Base-by-base conservation (phyloP, 2,113 vertebrate species). In the Rhinichthys klamathensis region DNA sequence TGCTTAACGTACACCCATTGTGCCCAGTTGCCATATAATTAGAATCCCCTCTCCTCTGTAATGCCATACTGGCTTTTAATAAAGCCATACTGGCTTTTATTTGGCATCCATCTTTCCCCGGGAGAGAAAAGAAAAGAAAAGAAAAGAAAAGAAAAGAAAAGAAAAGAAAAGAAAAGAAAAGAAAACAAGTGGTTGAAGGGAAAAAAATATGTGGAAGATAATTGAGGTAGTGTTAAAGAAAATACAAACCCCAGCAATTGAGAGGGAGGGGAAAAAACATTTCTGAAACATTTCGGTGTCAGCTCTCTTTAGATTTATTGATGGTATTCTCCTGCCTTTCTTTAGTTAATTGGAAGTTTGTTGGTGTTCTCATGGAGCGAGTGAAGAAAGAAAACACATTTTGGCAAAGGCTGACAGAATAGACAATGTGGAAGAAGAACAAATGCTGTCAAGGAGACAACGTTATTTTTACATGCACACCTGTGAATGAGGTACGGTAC, bases 321-420 rank as follows among this genome's bases (percentile, higher is more conserved):
- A 91, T 86, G 84, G 67, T 58, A 65, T 75, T 89, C 89, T 92
- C 84, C 83, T 85, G 54, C 72, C 87, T 89, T 87, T 91, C 88
- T 90, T 90, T 90, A 88, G 85, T 90, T 93, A 92, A 95, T 93
- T 94, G 91, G 91, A 90, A 88, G 84, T 89, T 74, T 87, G 87
- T 49, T 84, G 83, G 51, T 89, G 74, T 90, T 88, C 86, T 86
- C 89, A 54, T 58, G 69, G 54, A 56, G 27, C 63, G 35, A 76
- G 58, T 63, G 85, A 82, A 87, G 46, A 90, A 91, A 88, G 86
- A 90, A 92, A 91, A 91, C 88, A 90, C 84, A 92, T 91, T 90
- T 92, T 91, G 89, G 89, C 84, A 88, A 88, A 60, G 69, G 54
- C 56, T 93, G 91, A 92, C 90, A 90, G 92, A 90, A 92, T 76